Percentiles rank a stretch among this genome's conserved stretches.
These are phyloP conservation scores for Leptinotarsa tumamoca DNA, from an alignment of 2,888 invertebrate genomes.

Conservation along the genomic window DNA sequence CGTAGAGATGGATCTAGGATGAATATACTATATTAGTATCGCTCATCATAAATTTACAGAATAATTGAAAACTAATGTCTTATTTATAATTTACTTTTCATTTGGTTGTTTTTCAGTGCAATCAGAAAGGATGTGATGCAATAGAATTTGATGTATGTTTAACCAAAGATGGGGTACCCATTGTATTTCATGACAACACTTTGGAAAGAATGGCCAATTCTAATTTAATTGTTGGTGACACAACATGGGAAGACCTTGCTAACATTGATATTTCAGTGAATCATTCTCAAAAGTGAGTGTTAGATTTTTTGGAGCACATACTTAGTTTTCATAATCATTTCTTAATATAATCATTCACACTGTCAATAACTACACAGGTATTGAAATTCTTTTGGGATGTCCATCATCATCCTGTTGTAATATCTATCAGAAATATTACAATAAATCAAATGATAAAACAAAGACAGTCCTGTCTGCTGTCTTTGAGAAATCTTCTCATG, in stretches of 20 bases:
- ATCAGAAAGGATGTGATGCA: constrained; percentile 77
- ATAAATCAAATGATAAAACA: too few species aligned
- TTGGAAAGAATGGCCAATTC: constrained; percentile 75
- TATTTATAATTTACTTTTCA: not conserved
- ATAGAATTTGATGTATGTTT: constrained; percentile 83
- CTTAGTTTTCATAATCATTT: too few species aligned
- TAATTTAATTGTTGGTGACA: constrained; percentile 68
- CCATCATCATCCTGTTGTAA: too few species aligned
- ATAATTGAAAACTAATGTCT: not conserved
- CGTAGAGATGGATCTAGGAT: too few species aligned
- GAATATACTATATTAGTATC: too few species aligned
- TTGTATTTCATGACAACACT: constrained; percentile 81
- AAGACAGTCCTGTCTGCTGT: too few species aligned
- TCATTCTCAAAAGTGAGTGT: constrained; percentile 75
- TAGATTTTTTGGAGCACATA: not conserved
- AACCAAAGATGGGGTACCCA: constrained; percentile 79
- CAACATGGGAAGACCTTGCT: constrained; percentile 75
- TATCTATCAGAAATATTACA: too few species aligned
- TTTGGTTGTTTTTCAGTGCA: constrained; percentile 70
- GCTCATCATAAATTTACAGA: too few species aligned
- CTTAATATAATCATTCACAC: too few species aligned
- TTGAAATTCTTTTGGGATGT: too few species aligned
- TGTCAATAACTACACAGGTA: too few species aligned
- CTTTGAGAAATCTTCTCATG: too few species aligned
- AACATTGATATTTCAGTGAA: constrained; percentile 75